Percentiles rank a stretch among this genome's conserved stretches.
Conservation (phyloP, 2,797 vertebrate genomes). For the Prunella strophiata region DNA sequence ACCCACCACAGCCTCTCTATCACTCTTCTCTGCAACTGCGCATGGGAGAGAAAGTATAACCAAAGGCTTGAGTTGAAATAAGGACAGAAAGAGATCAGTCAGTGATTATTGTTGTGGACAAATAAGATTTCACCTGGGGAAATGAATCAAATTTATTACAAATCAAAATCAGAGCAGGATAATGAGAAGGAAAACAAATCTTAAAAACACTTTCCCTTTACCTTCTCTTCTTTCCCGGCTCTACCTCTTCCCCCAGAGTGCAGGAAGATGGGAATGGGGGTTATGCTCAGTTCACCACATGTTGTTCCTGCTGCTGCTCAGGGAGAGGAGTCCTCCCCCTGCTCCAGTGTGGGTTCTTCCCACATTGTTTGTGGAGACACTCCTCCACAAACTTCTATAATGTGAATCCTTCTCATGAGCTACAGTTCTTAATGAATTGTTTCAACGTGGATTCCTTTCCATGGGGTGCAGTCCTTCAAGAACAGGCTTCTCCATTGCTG, state of each 20-base stretch:
- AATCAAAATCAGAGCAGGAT: neutral
- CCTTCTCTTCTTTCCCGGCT: fast-evolving
- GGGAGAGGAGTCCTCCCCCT: neutral
- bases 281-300: neutral
- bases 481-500: neutral
- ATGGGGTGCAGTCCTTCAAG: neutral
- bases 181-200: neutral
- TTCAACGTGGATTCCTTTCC: neutral
- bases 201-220: neutral
- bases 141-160: neutral
- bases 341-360: neutral
- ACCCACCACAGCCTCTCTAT: neutral
- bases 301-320: neutral
- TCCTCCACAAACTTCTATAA: neutral
- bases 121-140: neutral
- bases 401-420: neutral
- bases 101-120: neutral
- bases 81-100: neutral
- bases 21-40: neutral
- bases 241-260: neutral
- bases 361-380: neutral
- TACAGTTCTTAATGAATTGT: neutral
- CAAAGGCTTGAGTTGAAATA: neutral
- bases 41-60: neutral
- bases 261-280: neutral